Base-by-base conservation (phyloP, 2,888 invertebrate species). In the Drosophila falleni region DNA sequence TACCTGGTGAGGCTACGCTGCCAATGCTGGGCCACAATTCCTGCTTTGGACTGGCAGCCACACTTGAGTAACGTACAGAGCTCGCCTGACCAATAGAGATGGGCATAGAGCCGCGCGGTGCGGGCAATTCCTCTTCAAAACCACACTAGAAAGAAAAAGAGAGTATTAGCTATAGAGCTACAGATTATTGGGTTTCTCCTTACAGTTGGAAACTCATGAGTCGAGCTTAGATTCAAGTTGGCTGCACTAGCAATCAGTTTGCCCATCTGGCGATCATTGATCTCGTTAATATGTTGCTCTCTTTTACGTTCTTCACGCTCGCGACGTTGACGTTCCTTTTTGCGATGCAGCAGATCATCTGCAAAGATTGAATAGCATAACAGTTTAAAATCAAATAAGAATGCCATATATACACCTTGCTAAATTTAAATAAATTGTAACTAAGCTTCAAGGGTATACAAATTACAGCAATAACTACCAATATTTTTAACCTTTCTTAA, bases 271-370 rank as follows among this genome's bases (percentile, higher is more conserved):
- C 95, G 94, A 92, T 97, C 94, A 92, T 96, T 96, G 78, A 96
- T 95, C 74, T 94, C 95, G 60, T 94, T 95, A 71, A 96, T 96
- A n/a, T 95, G 95, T 73, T 95, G 95, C 90, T 97, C 97, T 3
- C 97, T 94, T 35, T 95, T 95, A 26, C 95, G 95, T 90, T 98
- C 98, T 15, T 97, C 97, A 10, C 96, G 95, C 44, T 95, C 95
- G 26, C 95, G 94, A 8, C 95, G 95, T 47, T 95, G 95, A 5
- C 98, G 95, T 13, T 94, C 92, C 50, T 95, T 95, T 31, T 95
- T 95, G 2, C 98, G 95, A 11, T 94, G 94, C 6, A 95, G 94
- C 56, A 98, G 90, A 91, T 97, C 97, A 69, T 95, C 97, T 96
- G 87, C 1, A 49, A 41, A 10, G 23, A 31, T 5, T 4, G 31